Evolutionary conservation across 2,113 vertebrate genomes (phyloP).

Genomic region (Morphnarchus princeps): DNA sequence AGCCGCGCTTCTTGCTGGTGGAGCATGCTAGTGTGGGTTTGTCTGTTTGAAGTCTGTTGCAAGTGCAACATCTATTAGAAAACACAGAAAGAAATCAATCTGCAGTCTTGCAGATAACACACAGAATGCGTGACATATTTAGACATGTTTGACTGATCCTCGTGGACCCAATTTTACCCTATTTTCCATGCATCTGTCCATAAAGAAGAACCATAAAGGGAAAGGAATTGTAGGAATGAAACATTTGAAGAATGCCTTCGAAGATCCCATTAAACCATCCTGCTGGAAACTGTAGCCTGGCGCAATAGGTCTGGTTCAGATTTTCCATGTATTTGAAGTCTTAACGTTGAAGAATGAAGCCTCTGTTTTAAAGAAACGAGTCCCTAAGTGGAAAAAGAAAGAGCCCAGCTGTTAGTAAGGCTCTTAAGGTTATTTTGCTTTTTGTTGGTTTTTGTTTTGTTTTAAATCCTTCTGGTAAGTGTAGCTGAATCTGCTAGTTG

Average conservation of each 20-base stretch:
- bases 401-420: slow-evolving; percentile 19
- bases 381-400: not conserved
- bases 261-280: not conserved
- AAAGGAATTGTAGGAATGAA: slow-evolving; percentile 35
- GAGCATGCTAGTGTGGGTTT: not conserved
- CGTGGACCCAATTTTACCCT: not conserved
- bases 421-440: not conserved
- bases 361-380: not conserved
- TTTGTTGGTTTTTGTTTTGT: not conserved
- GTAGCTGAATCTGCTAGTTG: not conserved
- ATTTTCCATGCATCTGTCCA: not conserved
- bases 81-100: not conserved
- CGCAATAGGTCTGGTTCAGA: slow-evolving; percentile 12
- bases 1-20: not conserved
- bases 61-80: not conserved
- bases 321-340: slow-evolving; percentile 35
- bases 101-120: not conserved
- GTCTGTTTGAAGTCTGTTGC: not conserved
- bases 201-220: slow-evolving; percentile 4
- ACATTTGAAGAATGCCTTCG: slow-evolving; percentile 14
- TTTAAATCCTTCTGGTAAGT: not conserved
- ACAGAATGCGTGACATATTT: not conserved
- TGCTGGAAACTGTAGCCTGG: slow-evolving; percentile 37
- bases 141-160: not conserved
- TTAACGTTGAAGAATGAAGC: slow-evolving; percentile 9